Evolutionary conservation across 2,888 invertebrate genomes (phyloP).

Genomic region (Sinodicranocentrus sp.): DNA sequence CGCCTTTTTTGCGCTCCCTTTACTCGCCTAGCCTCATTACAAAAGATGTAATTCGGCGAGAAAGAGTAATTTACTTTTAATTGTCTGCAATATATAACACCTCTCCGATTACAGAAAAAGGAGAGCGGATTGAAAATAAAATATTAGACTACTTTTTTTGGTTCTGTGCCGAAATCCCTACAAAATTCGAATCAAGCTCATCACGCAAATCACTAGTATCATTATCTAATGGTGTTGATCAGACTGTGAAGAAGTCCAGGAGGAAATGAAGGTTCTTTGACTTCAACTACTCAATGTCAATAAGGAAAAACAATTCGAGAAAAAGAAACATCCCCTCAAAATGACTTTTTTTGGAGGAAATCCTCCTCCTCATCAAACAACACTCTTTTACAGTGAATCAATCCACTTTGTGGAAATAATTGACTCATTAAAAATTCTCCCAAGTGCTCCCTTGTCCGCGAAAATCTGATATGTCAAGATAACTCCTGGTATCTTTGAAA

Average conservation of each 20-base stretch:
- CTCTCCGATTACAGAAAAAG: neutral
- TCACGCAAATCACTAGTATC: too few species aligned
- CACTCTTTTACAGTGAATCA: conserved; percentile 17
- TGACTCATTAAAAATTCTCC: conserved; percentile 38
- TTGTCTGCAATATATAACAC: conserved; percentile 25
- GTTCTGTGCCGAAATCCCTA: too few species aligned
- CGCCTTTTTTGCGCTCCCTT: conserved; percentile 11
- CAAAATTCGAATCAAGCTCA: too few species aligned
- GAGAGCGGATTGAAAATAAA: neutral
- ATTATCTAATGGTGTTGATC: too few species aligned
- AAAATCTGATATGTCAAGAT: conserved; percentile 54
- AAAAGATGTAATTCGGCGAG: neutral
- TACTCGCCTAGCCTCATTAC: too few species aligned
- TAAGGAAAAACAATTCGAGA: too few species aligned
- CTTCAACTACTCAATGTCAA: too few species aligned
- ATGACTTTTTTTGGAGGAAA: too few species aligned
- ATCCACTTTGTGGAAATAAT: conserved; percentile 32
- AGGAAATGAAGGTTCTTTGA: conserved; percentile 24
- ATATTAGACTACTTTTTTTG: too few species aligned
- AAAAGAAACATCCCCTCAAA: too few species aligned
- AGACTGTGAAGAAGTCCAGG: too few species aligned
- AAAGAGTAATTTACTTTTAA: conserved; percentile 54
- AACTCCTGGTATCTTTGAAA: conserved; percentile 44
- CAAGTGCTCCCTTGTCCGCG: neutral
- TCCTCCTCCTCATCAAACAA: neutral